Conservation (phyloP, 2,888 invertebrate species). For the Patella ulyssiponensis region DNA sequence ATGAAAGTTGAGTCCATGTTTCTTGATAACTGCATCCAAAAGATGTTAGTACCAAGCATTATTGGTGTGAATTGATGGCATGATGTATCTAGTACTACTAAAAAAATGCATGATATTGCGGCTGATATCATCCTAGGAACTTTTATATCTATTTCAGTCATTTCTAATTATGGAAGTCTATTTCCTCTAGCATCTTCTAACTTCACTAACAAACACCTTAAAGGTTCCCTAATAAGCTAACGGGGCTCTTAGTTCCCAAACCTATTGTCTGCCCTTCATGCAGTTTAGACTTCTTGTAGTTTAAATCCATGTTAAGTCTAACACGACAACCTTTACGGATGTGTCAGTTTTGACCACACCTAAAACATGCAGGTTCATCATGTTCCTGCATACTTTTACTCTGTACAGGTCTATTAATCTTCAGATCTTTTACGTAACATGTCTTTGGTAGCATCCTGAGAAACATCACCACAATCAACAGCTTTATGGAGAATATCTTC, state of each 20-base stretch:
- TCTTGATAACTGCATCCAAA: too few species aligned
- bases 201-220: not conserved
- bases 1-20: too few species aligned
- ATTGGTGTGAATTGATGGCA: too few species aligned
- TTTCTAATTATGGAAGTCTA: not conserved
- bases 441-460: not conserved
- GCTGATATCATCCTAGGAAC: not conserved
- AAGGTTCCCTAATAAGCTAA: not conserved
- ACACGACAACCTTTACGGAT: not conserved
- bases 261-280: not conserved
- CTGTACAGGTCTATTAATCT: too few species aligned
- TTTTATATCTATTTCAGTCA: not conserved
- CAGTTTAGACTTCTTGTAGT: not conserved
- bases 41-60: too few species aligned
- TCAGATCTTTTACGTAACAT: conserved; percentile 1
- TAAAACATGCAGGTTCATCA: not conserved
- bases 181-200: not conserved
- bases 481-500: conserved; percentile 13
- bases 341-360: not conserved
- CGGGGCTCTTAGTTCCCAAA: not conserved
- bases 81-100: too few species aligned
- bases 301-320: too few species aligned
- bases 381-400: not conserved
- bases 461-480: not conserved
- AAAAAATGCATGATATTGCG: too few species aligned